These are phyloP conservation scores for Apogon talboti DNA, from an alignment of 2,797 vertebrate genomes.

Conservation along the genomic window DNA sequence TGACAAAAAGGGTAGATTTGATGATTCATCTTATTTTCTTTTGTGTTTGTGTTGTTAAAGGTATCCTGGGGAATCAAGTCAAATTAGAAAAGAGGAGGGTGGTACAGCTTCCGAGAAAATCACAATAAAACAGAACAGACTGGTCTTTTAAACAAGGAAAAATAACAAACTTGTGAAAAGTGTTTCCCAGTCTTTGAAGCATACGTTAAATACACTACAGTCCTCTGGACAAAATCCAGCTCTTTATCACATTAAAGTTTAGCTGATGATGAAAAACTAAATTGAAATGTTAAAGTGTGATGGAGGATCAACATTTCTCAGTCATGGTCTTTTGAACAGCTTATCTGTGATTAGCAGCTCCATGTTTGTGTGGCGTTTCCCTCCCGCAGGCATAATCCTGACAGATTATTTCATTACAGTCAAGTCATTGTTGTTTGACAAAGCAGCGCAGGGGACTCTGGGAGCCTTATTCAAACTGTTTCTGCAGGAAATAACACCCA, in stretches of 20 bases:
- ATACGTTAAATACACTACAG: conserved; percentile 16
- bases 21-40: no score
- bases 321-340: conserved; percentile 25
- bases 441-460: conserved; percentile 9
- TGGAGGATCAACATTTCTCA: conserved; percentile 2
- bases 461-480: not conserved
- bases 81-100: no score
- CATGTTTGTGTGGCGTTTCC: conserved; percentile 46
- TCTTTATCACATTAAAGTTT: not conserved
- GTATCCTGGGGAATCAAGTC: no score
- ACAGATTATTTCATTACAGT: conserved; percentile 59
- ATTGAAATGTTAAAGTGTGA: conserved; percentile 2
- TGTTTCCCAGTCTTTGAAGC: not conserved
- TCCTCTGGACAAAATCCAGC: not conserved
- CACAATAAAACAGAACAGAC: no score
- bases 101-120: no score
- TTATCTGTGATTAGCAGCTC: conserved; percentile 64
- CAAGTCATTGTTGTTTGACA: conserved; percentile 57
- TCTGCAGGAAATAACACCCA: not conserved
- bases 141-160: no score
- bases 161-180: no score
- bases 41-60: no score
- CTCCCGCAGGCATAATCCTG: conserved; percentile 56
- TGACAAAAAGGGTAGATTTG: no score
- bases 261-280: conserved; percentile 4